Evolutionary conservation across 2,888 invertebrate genomes (phyloP).

Genomic region (Philereme transversata): DNA sequence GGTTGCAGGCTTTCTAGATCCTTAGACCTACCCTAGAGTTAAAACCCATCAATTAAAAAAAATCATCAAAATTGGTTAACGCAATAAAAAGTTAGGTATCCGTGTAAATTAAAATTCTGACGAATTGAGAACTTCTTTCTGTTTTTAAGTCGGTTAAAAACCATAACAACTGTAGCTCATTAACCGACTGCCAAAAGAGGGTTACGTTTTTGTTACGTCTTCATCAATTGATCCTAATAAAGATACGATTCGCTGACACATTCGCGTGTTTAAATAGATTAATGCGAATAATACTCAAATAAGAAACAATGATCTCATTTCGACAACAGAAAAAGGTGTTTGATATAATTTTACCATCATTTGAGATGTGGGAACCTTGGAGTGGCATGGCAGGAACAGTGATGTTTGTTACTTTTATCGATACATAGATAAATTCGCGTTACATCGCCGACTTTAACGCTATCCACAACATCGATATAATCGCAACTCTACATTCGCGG

Average conservation of each 20-base stretch:
- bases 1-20: too few relatives aligned
- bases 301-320: constrained; percentile 47
- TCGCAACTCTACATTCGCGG: background rate
- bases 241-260: constrained; percentile 18
- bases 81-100: too few relatives aligned
- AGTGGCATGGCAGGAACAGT: constrained; percentile 25
- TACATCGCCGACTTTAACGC: background rate
- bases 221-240: constrained; percentile 23
- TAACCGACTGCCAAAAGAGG: too few relatives aligned
- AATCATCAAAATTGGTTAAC: too few relatives aligned
- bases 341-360: constrained; percentile 40
- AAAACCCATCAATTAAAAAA: too few relatives aligned
- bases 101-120: too few relatives aligned
- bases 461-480: background rate
- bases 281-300: constrained; percentile 40
- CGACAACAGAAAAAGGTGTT: constrained; percentile 46
- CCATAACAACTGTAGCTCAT: too few relatives aligned
- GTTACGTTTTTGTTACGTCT: background rate
- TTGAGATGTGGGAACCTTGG: constrained; percentile 50
- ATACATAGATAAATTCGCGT: background rate
- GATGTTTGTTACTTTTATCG: constrained; percentile 16
- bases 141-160: too few relatives aligned
- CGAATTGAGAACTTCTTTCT: too few relatives aligned
- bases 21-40: too few relatives aligned
- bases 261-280: constrained; percentile 46